Evolutionary conservation across 1,140 invertebrate species (phyloP), one percentile per base, ranked within the genome.

Genomic region (Popillia japonica): DNA sequence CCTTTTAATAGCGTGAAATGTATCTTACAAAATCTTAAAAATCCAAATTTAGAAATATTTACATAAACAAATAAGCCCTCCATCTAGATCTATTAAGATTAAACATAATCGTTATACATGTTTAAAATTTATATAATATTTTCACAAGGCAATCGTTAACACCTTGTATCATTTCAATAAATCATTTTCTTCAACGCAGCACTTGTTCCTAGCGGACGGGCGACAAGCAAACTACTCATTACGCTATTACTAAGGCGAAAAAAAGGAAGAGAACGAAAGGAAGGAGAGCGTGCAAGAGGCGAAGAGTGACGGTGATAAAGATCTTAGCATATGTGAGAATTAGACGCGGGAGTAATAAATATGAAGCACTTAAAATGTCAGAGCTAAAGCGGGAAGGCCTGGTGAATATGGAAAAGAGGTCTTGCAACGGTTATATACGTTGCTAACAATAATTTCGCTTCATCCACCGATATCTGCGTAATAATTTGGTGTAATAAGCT

Each of bases 341-440:
- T 76, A 76, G 41, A 76, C 44, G 75, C 42, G 64, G 40, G 64
- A 78, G 82, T 78, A 81, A 84, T 84, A 84, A 85, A 84, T 84
- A 84, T 79, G 76, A 76, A 77, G 79, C 81, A 81, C 82, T 85
- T 82, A 82, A 82, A 80, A 81, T 79, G 81, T 83, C 81, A 84
- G 75, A 48, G 17, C 17, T n/a, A n/a, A 48, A 42, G 10, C 6
- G 11, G 7, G 44, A 48, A 3, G 44, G 11, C 3, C 11, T 0
- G 44, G 44, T 4, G 44, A 11, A 14, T 8, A n/a, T n/a, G 44
- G 44, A 48, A 14, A 48, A 11, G 44, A 42, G n/a, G n/a, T n/a
- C n/a, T n/a, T n/a, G n/a, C n/a, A n/a, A n/a, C n/a, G n/a, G n/a
- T n/a, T n/a, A n/a, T n/a, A n/a, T n/a, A n/a, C n/a, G n/a, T n/a